phyloP scores from a whole-genome alignment of 2,113 vertebrate species.

The Rafetus swinhoei region DNA sequence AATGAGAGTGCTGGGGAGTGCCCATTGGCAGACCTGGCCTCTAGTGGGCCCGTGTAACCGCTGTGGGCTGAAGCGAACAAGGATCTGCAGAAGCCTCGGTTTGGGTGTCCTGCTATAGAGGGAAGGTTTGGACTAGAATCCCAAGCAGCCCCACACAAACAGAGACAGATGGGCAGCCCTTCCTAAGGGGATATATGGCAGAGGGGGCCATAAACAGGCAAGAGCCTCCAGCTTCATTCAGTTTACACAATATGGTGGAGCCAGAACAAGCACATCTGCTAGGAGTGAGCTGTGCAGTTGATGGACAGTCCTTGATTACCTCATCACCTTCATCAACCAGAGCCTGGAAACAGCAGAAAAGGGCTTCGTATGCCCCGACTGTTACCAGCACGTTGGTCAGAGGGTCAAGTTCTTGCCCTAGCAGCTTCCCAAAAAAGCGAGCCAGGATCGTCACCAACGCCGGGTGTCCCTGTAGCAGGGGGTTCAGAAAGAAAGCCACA shows the following conservation, averaged over 20 bases:
- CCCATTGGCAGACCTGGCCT: background rate
- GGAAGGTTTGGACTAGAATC: background rate
- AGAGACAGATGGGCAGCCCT: background rate
- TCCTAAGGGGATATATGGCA: background rate
- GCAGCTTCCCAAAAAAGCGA: conserved; percentile 85
- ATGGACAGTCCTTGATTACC: conserved; percentile 73
- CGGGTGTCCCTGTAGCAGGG: conserved; percentile 86
- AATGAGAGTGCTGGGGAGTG: background rate
- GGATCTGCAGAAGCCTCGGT: background rate
- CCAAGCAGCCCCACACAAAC: background rate
- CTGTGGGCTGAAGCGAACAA: background rate
- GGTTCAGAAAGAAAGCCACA: background rate
- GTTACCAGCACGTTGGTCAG: conserved; percentile 90
- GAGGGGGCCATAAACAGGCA: background rate
- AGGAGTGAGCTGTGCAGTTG: background rate
- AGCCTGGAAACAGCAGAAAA: conserved; percentile 94
- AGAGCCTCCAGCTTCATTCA: background rate
- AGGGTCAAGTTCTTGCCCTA: conserved; percentile 86
- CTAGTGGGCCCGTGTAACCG: background rate
- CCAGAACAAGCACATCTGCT: background rate
- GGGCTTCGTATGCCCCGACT: conserved; percentile 91
- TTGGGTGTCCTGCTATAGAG: background rate
- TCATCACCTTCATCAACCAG: conserved; percentile 92
- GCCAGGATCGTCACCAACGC: conserved; percentile 88
- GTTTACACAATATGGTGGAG: background rate